phyloP scores from a whole-genome alignment of 1,140 invertebrate genomes.

The Luehdorfia chinensis region DNA sequence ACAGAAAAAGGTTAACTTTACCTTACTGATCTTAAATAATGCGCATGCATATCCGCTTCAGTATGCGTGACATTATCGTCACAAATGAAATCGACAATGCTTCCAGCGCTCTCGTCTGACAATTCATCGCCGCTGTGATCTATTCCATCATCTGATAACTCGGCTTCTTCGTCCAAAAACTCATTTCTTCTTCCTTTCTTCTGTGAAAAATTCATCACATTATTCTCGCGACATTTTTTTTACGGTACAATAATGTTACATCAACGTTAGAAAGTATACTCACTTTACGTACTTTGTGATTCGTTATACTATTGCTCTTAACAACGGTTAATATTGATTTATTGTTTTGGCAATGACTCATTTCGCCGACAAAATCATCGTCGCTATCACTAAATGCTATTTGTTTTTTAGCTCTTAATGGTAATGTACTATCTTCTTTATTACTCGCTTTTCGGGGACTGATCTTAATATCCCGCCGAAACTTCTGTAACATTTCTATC shows the following conservation, averaged over 20 bases:
- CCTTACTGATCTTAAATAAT: slow-evolving; percentile 80
- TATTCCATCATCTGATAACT: slow-evolving; percentile 62
- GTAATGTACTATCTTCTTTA: slow-evolving; percentile 7
- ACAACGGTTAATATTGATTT: no score
- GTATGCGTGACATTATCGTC: slow-evolving; percentile 60
- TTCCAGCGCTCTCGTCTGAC: slow-evolving; percentile 46
- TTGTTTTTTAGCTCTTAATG: slow-evolving; percentile 23
- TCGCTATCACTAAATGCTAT: slow-evolving; percentile 50
- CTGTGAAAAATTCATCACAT: slow-evolving; percentile 32
- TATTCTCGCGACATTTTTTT: background rate
- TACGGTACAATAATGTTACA: no score
- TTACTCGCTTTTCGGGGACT: slow-evolving; percentile 23
- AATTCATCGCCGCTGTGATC: background rate
- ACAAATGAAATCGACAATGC: slow-evolving; percentile 64
- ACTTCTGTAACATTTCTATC: slow-evolving; percentile 45
- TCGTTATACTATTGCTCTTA: no score
- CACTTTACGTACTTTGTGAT: slow-evolving; percentile 50
- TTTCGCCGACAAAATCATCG: slow-evolving; percentile 45
- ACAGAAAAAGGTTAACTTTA: slow-evolving; percentile 39
- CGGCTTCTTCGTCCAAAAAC: slow-evolving; percentile 79
- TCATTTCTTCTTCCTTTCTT: slow-evolving; percentile 48
- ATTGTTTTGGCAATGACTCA: slow-evolving; percentile 22
- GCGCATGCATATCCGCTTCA: slow-evolving; percentile 75
- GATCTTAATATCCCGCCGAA: slow-evolving; percentile 36
- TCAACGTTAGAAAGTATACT: slow-evolving; percentile 27